phyloP scores from a whole-genome alignment of 2,797 vertebrate genomes.

The Gymnopithys bicolor region DNA sequence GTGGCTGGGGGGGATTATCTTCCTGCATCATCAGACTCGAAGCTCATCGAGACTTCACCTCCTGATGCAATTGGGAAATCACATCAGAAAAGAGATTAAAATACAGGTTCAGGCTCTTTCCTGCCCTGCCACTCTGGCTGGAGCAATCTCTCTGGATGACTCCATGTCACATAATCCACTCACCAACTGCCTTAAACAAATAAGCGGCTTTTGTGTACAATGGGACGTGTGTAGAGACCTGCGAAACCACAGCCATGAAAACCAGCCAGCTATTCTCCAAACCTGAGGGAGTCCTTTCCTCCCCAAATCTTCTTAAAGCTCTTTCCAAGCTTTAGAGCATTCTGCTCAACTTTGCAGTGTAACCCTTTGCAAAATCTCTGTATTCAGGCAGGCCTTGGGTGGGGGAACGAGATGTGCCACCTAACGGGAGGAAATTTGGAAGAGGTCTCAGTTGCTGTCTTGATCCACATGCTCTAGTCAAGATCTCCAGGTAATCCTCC shows the following conservation, averaged over 20 bases:
- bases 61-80: constrained; percentile 67
- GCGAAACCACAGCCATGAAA: constrained; percentile 24
- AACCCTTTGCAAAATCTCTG: not conserved
- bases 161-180: constrained; percentile 17
- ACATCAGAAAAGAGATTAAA: constrained; percentile 61
- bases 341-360: not conserved
- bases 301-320: constrained; percentile 17
- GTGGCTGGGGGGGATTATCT: constrained; percentile 4
- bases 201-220: constrained; percentile 48
- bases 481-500: not conserved
- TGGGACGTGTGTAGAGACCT: constrained; percentile 45
- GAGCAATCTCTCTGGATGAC: constrained; percentile 38
- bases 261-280: constrained; percentile 49
- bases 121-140: constrained; percentile 54
- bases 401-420: not conserved
- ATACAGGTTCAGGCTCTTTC: constrained; percentile 53
- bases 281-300: constrained; percentile 2
- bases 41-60: constrained; percentile 15
- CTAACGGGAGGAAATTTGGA: fast-evolving
- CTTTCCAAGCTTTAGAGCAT: not conserved
- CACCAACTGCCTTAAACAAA: constrained; percentile 20
- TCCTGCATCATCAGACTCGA: not conserved
- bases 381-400: not conserved
- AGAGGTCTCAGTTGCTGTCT: not conserved
- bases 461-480: fast-evolving